Evolutionary conservation across 2,888 invertebrate species (phyloP), one percentile per base, ranked within the genome.

Genomic region (Standfussiana lucernea): DNA sequence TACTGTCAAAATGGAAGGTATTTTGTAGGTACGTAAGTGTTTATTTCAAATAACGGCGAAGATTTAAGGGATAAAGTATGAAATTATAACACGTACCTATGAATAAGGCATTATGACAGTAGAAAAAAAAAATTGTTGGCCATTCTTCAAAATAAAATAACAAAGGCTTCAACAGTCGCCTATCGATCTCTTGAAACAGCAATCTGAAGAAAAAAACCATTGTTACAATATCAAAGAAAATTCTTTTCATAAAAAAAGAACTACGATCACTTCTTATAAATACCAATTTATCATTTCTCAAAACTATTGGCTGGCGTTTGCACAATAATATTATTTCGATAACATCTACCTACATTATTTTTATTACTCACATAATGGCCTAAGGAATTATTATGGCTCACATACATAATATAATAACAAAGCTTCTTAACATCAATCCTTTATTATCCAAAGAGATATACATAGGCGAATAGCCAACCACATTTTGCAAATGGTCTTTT

Each of bases 261-360:
- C 0, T 21, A 28, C 32, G 18, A 32, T 47, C 35, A 32, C 28
- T 56, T 75, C 56, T 65, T 50, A 64, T 42, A 69, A 62, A 69
- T 69, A 50, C 13, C 64, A 65, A 65, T 81, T 21, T 50, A 75
- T 81, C 68, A 59, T 81, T 50, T 69, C 18, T 28, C 11, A 32
- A 47, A 59, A 47, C 32, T 62, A 65, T 66, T 67, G 35, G 24
- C 35, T 37, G 28, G 13, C 40, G 13, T 47, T 32, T 61, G 42
- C 28, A 70, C n/a, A 11, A 65, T 75, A 40, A 64, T 68, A 70
- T 67, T 67, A 28, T 42, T 72, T 65, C 24, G 24, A 72, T 61
- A 69, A 61, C n/a, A 67, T 70, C 18, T 47, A 61, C 40, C 18
- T 47, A 61, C 40, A 75, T 75, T 82, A 40, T 53, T 66, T 80